phyloP scores from a whole-genome alignment of 2,888 invertebrate genomes.

The Monoplex corrugatus region DNA sequence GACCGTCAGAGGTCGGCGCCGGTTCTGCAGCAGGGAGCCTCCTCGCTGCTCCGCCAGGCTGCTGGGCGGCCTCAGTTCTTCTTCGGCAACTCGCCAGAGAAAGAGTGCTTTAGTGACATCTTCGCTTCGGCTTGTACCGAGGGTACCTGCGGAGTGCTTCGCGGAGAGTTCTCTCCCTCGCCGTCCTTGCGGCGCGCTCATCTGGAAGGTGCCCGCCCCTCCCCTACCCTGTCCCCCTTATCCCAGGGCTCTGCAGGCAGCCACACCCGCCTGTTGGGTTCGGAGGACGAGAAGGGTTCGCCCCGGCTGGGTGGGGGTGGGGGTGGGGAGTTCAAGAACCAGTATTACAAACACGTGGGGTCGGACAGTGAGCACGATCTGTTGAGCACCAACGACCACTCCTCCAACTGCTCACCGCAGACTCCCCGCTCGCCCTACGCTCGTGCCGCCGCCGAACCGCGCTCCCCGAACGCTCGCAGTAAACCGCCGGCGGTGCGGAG shows the following conservation, averaged over 20 bases:
- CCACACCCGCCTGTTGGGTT: slow-evolving; percentile 25
- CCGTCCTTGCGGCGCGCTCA: background rate
- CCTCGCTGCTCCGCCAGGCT: background rate
- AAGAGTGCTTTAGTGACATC: slow-evolving; percentile 46
- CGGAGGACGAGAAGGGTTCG: slow-evolving; percentile 34
- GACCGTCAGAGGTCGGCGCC: slow-evolving; percentile 31
- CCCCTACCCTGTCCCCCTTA: slow-evolving; percentile 45
- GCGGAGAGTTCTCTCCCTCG: slow-evolving; percentile 20
- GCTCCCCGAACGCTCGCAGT: background rate
- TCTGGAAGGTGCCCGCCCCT: background rate
- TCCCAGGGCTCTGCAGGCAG: slow-evolving; percentile 44
- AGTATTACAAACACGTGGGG: slow-evolving; percentile 40
- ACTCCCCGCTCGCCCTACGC: slow-evolving; percentile 38
- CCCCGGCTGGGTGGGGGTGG: slow-evolving; percentile 13
- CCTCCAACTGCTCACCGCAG: slow-evolving; percentile 43
- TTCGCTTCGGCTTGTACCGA: slow-evolving; percentile 35
- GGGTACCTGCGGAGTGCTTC: slow-evolving; percentile 36
- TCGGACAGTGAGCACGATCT: slow-evolving; percentile 46
- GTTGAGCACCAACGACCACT: slow-evolving; percentile 25
- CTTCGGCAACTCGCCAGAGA: slow-evolving; percentile 53
- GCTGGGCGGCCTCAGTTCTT: slow-evolving; percentile 44
- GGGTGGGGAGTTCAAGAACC: background rate
- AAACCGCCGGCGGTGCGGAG: background rate
- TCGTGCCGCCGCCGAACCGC: background rate
- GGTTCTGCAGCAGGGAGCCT: background rate